A percentile compares a stretch with the other conserved stretches of the same genome.
These are phyloP conservation scores for Syngnathus acus DNA, from an alignment of 2,797 vertebrate species.

Conservation along the genomic window DNA sequence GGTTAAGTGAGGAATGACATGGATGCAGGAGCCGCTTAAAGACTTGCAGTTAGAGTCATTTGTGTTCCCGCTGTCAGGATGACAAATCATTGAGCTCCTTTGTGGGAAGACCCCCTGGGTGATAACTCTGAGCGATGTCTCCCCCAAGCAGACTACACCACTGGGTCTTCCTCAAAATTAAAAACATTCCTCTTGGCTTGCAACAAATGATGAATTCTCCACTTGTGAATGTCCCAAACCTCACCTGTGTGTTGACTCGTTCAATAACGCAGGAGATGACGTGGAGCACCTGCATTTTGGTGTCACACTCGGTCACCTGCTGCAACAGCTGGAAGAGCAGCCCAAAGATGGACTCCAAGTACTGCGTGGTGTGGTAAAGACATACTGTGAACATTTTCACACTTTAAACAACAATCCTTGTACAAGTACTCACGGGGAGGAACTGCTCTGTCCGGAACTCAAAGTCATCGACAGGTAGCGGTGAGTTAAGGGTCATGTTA, in stretches of 20 bases:
- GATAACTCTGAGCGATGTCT: neutral
- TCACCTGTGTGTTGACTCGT: slow-evolving; percentile 90
- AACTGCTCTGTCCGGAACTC: slow-evolving; percentile 96
- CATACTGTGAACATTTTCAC: neutral
- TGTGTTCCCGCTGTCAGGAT: slow-evolving; percentile 8
- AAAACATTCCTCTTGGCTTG: neutral
- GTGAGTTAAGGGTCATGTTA: slow-evolving; percentile 66
- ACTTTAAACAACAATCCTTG: too few species aligned
- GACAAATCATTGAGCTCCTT: slow-evolving; percentile 17
- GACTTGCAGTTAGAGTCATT: slow-evolving; percentile 24
- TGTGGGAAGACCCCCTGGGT: neutral
- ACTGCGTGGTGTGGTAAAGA: slow-evolving; percentile 60
- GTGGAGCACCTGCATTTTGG: slow-evolving; percentile 96
- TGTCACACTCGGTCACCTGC: slow-evolving; percentile 93
- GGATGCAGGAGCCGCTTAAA: slow-evolving; percentile 24
- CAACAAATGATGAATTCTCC: neutral
- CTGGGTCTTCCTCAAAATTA: neutral
- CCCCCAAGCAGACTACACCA: neutral
- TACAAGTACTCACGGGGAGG: slow-evolving; percentile 77
- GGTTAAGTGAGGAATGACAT: slow-evolving; percentile 36
- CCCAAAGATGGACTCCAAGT: slow-evolving; percentile 87
- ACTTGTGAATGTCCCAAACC: slow-evolving; percentile 4
- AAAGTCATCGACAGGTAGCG: slow-evolving; percentile 92
- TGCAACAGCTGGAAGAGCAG: slow-evolving; percentile 91
- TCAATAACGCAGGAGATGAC: slow-evolving; percentile 96